These are phyloP conservation scores for Cinara cedri DNA, from an alignment of 2,888 invertebrate genomes.

Conservation along the genomic window DNA sequence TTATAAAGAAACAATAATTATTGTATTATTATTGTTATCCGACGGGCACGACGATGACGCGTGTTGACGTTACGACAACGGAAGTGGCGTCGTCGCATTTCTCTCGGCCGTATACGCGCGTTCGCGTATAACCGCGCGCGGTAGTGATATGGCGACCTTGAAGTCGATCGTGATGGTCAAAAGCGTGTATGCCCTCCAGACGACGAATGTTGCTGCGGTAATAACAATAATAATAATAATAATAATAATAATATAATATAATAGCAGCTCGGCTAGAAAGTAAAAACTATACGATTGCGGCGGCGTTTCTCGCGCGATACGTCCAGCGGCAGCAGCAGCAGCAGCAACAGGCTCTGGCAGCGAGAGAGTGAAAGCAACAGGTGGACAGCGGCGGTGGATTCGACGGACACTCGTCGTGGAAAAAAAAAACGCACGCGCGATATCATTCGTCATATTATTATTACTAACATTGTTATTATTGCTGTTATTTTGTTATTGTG, in stretches of 20 bases:
- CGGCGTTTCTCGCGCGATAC: conserved; percentile 35
- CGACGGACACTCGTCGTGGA: neutral
- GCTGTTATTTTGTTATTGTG: too few relatives aligned
- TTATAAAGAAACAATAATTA: too few relatives aligned
- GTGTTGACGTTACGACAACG: conserved; percentile 31
- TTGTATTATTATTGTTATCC: neutral
- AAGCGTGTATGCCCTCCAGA: conserved; percentile 49
- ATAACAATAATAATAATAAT: too few relatives aligned
- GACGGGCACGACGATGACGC: neutral
- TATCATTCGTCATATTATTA: conserved; percentile 11
- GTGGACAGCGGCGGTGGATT: conserved; percentile 3
- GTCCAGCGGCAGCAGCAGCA: neutral
- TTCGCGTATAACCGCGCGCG: neutral
- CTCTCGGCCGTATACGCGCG: neutral
- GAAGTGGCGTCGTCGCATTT: conserved; percentile 13
- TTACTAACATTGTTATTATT: neutral
- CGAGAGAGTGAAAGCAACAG: conserved; percentile 54
- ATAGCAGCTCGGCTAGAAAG: conserved; percentile 30
- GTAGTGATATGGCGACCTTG: conserved; percentile 37
- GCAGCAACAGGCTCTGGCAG: neutral
- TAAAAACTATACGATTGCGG: conserved; percentile 25
- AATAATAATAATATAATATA: neutral
- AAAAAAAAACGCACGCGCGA: neutral
- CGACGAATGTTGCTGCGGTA: neutral
- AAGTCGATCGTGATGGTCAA: conserved; percentile 46